Conservation (phyloP, 2,888 invertebrate species). For the Pterostichus niger region DNA sequence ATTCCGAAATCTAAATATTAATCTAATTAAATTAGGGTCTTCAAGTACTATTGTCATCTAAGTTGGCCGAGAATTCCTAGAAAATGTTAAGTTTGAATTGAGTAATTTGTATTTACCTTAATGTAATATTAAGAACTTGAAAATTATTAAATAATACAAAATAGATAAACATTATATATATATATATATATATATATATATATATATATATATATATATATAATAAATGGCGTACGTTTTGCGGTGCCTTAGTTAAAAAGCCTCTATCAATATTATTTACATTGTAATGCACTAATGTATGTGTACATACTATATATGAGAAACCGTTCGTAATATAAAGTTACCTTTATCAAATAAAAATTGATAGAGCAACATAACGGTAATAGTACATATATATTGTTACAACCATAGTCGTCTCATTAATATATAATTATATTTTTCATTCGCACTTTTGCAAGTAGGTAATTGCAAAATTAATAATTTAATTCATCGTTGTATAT, state of each 20-base stretch:
- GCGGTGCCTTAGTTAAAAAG: conserved; percentile 20
- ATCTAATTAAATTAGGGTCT: too few species aligned
- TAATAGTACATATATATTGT: conserved; percentile 51
- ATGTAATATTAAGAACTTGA: too few species aligned
- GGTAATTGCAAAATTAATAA: conserved; percentile 18
- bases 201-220: too few species aligned
- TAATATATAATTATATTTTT: conserved; percentile 9
- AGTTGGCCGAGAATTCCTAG: too few species aligned
- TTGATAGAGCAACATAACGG: conserved; percentile 38
- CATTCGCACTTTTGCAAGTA: neutral
- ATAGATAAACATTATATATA: too few species aligned
- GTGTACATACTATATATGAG: conserved; percentile 6
- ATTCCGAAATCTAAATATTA: too few species aligned
- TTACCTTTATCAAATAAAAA: conserved; percentile 50
- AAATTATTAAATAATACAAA: too few species aligned
- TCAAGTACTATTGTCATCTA: too few species aligned
- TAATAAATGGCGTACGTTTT: neutral
- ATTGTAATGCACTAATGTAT: conserved; percentile 12
- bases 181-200: too few species aligned
- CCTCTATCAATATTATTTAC: conserved; percentile 23
- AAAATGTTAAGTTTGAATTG: too few species aligned
- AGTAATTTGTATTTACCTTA: too few species aligned
- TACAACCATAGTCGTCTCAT: conserved; percentile 55
- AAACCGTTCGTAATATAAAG: conserved; percentile 50
- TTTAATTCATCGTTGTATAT: neutral